Base-by-base conservation (phyloP, 2,888 invertebrate species). In the Operophtera brumata region DNA sequence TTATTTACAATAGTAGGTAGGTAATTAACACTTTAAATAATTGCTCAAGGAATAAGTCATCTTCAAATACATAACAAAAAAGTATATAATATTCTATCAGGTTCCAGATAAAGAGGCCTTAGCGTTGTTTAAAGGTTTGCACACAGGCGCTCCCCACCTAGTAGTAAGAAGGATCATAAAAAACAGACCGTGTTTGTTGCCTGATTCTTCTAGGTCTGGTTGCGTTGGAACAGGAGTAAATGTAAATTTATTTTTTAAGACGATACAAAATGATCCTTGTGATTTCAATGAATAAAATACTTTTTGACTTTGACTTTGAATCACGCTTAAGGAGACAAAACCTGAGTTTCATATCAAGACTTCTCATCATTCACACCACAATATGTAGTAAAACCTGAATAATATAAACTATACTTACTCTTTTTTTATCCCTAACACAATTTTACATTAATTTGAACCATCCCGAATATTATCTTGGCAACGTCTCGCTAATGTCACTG, bases 321-420 rank as follows among this genome's bases (percentile, higher is more conserved):
- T 13, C 20, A 34, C 4, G 32, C 39, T 26, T 35, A 44, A 32
- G 54, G 49, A 49, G 52, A 56, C 53, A 51, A 59, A 48, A 57
- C 37, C 57, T 51, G 44, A 37, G 26, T 52, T 47, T 56, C 46
- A 39, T 32, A 56, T 51, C 45, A 35, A 48, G 43, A 49, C 43
- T 14, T 14, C 8, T 25, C 13, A 30, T 32, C 42, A 45, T 45
- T 41, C 36, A 42, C 30, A 55, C 46, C 46, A 50, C 41, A 55
- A 47, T 41, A 54, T 48, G 45, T 30, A 54, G 48, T 30, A 30
- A 48, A 20, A 26, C 34, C 1, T 25, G 20, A 36, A 12, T 25
- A 2, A 4, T 46, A 37, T 45, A 46, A 13, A 10, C 8, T 11
- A 34, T 30, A 30, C 30, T 1, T 40, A 34, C 6, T 34, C 32